Evolutionary conservation across 2,113 vertebrate species (phyloP), one percentile per base, ranked within the genome.

Genomic region (Sterna hirundo): DNA sequence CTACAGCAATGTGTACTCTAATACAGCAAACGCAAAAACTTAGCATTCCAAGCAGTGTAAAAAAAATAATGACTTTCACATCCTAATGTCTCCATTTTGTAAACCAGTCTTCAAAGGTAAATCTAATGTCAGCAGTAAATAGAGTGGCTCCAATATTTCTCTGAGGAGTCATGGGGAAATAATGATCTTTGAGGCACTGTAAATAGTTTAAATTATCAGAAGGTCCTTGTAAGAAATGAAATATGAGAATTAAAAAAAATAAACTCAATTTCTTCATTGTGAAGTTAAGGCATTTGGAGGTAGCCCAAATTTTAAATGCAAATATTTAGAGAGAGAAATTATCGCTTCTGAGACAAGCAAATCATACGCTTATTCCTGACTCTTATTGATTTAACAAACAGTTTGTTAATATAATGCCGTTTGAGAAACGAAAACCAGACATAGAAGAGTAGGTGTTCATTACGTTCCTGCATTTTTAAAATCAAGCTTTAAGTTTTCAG

Each of bases 201-300:
- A 98, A 98, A 98, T 97, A 97, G 95, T 97, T 98, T 97, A 98
- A 98, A 97, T 97, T 97, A 97, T 94, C 96, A 90, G 94, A 97
- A 97, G 90, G 92, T 95, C 92, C 97, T 96, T 96, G 97, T 97
- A 96, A 96, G 92, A 98, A 97, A 97, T 94, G 69, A 97, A 97
- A 97, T 78, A 92, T 8, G 60, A 97, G 94, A 97, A 94, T 93
- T 91, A 66, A 90, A 88, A 92, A 96, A 94, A 90, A 88, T 11
- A 83, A 91, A 49, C 72, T 82, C 3, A 0, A 82, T 85, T 94
- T 95, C 78, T 94, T 80, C 80, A n/a, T 82, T 97, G 84, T 91
- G 66, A 95, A 96, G 62, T 80, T 86, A 86, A 77, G 77, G 79
- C 89, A 86, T 95, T 93, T 98, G 96, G 94, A 97, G 51, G 70